phyloP scores from a whole-genome alignment of 2,888 invertebrate species.

The Eustalomyia histrio region DNA sequence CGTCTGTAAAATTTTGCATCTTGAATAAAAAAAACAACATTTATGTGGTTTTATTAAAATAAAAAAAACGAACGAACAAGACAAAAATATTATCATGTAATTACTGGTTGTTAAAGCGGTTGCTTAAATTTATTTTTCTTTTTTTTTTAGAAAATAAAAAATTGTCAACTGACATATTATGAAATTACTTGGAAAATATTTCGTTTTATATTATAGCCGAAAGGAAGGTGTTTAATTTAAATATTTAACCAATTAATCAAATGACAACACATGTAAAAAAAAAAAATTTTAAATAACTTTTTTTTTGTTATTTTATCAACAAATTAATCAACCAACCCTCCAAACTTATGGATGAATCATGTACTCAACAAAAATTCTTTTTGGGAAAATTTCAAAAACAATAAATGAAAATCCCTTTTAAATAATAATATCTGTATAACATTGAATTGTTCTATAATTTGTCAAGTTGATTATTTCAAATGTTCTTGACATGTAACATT shows the following conservation, averaged over 20 bases:
- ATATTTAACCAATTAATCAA: slow-evolving; percentile 61
- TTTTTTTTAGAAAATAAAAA: not conserved
- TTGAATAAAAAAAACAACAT: slow-evolving; percentile 52
- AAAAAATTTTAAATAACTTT: slow-evolving; percentile 26
- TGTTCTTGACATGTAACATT: slow-evolving; percentile 64
- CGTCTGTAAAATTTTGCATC: slow-evolving; percentile 66
- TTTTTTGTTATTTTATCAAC: slow-evolving; percentile 35
- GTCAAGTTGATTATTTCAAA: slow-evolving; percentile 69
- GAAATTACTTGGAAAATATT: slow-evolving; percentile 25
- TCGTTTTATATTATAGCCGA: not conserved
- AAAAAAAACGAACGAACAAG: slow-evolving; percentile 20
- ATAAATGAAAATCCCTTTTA: slow-evolving; percentile 53
- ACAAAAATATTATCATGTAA: slow-evolving; percentile 40
- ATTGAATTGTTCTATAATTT: slow-evolving; percentile 67
- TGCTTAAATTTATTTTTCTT: slow-evolving; percentile 33
- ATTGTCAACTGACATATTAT: slow-evolving; percentile 35
- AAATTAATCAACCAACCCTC: slow-evolving; percentile 59
- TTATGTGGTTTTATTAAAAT: slow-evolving; percentile 65
- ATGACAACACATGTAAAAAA: slow-evolving; percentile 41
- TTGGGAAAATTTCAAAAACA: slow-evolving; percentile 25
- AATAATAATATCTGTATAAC: slow-evolving; percentile 52
- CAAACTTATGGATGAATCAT: slow-evolving; percentile 49
- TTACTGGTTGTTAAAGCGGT: slow-evolving; percentile 51
- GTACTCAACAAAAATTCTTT: too few relatives aligned
- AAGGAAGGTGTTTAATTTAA: slow-evolving; percentile 46